These are phyloP conservation scores for Cryptocephalus moraei DNA, from an alignment of 2,888 invertebrate species.

Conservation along the genomic window DNA sequence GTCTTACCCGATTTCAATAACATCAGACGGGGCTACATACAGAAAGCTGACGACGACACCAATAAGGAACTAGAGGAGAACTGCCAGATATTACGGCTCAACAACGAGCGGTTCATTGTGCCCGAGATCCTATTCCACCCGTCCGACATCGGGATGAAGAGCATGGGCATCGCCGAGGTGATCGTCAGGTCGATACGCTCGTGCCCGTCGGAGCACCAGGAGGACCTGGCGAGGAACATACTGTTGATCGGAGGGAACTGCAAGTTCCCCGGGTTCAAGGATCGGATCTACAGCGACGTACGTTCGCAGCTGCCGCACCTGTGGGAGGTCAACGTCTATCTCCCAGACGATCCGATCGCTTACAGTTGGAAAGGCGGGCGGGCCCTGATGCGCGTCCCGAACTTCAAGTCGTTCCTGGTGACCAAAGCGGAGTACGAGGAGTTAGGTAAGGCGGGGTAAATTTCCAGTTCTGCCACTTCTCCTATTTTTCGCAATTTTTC, in stretches of 20 bases:
- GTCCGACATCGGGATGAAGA: constrained; percentile 83
- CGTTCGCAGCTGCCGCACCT: constrained; percentile 68
- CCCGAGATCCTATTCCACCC: constrained; percentile 94
- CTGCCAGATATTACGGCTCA: constrained; percentile 69
- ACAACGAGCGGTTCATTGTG: constrained; percentile 89
- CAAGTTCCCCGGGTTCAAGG: constrained; percentile 73
- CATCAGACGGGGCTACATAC: constrained; percentile 60
- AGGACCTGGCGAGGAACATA: constrained; percentile 73
- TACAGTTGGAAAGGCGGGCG: constrained; percentile 89
- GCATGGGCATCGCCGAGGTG: constrained; percentile 87
- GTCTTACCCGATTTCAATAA: constrained; percentile 93
- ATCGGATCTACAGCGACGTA: constrained; percentile 68
- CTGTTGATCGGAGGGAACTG: constrained; percentile 74
- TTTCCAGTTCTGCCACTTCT: no score
- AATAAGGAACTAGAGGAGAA: constrained; percentile 27
- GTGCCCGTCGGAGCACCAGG: constrained; percentile 64
- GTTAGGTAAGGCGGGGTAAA: constrained; percentile 39
- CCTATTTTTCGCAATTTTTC: no score
- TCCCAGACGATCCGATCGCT: constrained; percentile 62
- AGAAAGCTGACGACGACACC: constrained; percentile 22
- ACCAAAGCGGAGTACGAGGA: constrained; percentile 86
- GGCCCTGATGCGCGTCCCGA: constrained; percentile 59
- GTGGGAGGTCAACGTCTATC: constrained; percentile 62
- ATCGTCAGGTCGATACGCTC: constrained; percentile 65
- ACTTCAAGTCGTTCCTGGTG: constrained; percentile 61